Conservation (phyloP, 2,888 invertebrate species). For the Carcina quercana region DNA sequence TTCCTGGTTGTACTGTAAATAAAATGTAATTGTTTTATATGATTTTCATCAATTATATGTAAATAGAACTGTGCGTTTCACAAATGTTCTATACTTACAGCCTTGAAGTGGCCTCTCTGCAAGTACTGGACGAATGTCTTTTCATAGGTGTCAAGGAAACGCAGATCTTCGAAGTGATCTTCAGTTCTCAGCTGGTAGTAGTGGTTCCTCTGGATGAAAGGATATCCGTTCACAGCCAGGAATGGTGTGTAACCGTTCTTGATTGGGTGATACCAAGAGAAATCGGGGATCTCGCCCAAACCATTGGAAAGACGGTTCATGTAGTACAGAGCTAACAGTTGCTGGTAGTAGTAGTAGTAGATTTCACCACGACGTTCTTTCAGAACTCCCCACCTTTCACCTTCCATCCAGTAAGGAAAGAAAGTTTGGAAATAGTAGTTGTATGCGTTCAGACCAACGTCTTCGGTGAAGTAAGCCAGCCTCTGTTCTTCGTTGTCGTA, state of each 20-base stretch:
- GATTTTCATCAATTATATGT: too few species aligned
- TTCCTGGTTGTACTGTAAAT: constrained; percentile 45
- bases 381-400: constrained; percentile 29
- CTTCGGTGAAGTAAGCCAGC: constrained; percentile 81
- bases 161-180: constrained; percentile 54
- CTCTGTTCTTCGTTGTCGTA: constrained; percentile 74
- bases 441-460: constrained; percentile 78
- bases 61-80: background rate
- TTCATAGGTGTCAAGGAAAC: constrained; percentile 77
- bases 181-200: constrained; percentile 74
- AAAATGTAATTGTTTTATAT: too few species aligned
- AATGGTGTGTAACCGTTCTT: constrained; percentile 44
- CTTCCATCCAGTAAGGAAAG: constrained; percentile 76
- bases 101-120: constrained; percentile 74
- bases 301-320: constrained; percentile 80
- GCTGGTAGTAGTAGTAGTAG: constrained; percentile 79
- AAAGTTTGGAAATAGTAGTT: constrained; percentile 78
- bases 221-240: constrained; percentile 31
- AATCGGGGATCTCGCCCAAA: constrained; percentile 71
- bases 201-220: constrained; percentile 74
- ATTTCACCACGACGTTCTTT: constrained; percentile 76
- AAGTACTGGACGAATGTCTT: constrained; percentile 64
- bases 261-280: constrained; percentile 78
- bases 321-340: constrained; percentile 80
- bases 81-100: constrained; percentile 51